A percentile compares a stretch with the other conserved stretches of the same genome.
phyloP scores from a whole-genome alignment of 2,888 invertebrate genomes.

The Macrostomum cliftonense region DNA sequence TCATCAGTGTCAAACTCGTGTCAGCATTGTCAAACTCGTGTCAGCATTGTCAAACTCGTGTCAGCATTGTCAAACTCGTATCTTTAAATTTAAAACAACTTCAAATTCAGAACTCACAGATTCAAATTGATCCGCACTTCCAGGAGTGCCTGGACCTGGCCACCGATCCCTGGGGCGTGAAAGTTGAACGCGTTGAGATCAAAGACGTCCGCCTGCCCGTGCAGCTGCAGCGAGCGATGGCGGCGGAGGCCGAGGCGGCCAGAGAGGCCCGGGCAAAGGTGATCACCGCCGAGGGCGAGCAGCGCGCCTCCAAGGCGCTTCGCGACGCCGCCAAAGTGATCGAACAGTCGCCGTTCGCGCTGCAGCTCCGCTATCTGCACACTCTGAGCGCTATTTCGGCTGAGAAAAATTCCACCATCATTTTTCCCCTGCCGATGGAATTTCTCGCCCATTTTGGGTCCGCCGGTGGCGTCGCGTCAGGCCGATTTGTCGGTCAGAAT shows the following conservation, averaged over 20 bases:
- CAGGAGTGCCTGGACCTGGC: slow-evolving; percentile 31
- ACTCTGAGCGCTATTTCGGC: slow-evolving; percentile 28
- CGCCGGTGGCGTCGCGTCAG: too few species aligned
- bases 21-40: too few species aligned
- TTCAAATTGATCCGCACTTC: too few species aligned
- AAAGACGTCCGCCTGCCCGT: slow-evolving; percentile 30
- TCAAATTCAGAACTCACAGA: too few species aligned
- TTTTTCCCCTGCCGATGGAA: slow-evolving; percentile 31
- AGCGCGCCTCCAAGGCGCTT: slow-evolving; percentile 54
- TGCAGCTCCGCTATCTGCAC: slow-evolving; percentile 43
- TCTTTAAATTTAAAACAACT: too few species aligned
- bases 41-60: too few species aligned
- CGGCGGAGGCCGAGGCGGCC: slow-evolving; percentile 32
- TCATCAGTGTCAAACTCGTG: too few species aligned
- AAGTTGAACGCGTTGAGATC: slow-evolving; percentile 27
- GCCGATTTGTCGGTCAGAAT: too few species aligned
- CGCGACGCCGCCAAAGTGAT: slow-evolving; percentile 72
- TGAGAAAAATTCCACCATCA: slow-evolving; percentile 32
- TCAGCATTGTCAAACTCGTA: too few species aligned
- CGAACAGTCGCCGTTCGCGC: slow-evolving; percentile 58
- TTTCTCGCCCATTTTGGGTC: slow-evolving; percentile 12
- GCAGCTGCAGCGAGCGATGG: slow-evolving; percentile 32
- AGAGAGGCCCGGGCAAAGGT: slow-evolving; percentile 40
- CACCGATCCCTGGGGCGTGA: slow-evolving; percentile 40
- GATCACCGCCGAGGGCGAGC: slow-evolving; percentile 31